Evolutionary conservation across 1,140 invertebrate genomes (phyloP), one percentile per base, ranked within the genome.

Genomic region (Phocides pigmalion): DNA sequence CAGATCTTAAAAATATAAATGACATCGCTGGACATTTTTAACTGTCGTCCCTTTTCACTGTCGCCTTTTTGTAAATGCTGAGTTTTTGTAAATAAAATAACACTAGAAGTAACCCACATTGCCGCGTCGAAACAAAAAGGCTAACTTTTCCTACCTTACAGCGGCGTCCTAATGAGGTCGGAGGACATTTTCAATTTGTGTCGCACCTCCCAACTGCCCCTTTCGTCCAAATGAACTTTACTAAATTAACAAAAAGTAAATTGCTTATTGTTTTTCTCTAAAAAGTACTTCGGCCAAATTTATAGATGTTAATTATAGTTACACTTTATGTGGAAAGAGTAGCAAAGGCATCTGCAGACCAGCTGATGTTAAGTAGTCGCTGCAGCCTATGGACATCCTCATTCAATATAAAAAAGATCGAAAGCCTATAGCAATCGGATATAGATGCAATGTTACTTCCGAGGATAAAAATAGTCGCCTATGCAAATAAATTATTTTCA

Each of bases 221-320:
- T 56, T 56, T 59, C 35, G 41, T 59, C 42, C 56, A 46, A 46
- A 59, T 59, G 56, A 59, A 59, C 56, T 59, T 59, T 59, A 47
- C 25, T 20, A 35, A 59, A 59, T 35, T 20, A 59, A 59, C 16
- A 59, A 59, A 59, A 46, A 25, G 12, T 42, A 19, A 2, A 11
- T 3, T n/a, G n/a, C n/a, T n/a, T 53, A 9, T 53, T 32, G 20
- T 42, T 14, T 11, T 35, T 41, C 16, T 39, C 32, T 22, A 22
- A 28, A 28, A 28, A 28, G 25, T 28, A 28, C 25, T 28, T n/a
- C n/a, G n/a, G n/a, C n/a, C n/a, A n/a, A n/a, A n/a, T n/a, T n/a
- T n/a, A n/a, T n/a, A n/a, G n/a, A n/a, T n/a, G n/a, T n/a, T n/a
- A n/a, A n/a, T n/a, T n/a, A n/a, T n/a, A n/a, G n/a, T n/a, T n/a